These are phyloP conservation scores for Adelosebastes latens DNA, from an alignment of 2,797 vertebrate species.

Conservation along the genomic window DNA sequence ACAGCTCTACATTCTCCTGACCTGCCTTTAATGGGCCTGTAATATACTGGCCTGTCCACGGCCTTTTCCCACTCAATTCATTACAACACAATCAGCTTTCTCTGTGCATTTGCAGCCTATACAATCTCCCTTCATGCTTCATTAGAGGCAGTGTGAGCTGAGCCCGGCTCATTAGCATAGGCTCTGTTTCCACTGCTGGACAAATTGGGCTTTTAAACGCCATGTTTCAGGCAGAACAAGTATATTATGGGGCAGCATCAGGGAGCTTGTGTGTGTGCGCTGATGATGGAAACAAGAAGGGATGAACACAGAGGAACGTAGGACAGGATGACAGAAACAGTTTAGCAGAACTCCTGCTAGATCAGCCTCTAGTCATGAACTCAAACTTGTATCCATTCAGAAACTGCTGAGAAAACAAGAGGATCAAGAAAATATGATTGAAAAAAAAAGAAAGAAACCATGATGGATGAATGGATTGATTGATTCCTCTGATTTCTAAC, in stretches of 20 bases:
- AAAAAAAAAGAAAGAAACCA: not conserved
- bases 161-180: slow-evolving; percentile 89
- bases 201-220: slow-evolving; percentile 72
- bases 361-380: not conserved
- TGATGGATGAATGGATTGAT: not conserved
- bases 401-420: not conserved
- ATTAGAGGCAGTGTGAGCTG: slow-evolving; percentile 93
- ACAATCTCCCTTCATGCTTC: slow-evolving; percentile 88
- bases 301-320: not conserved
- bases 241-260: slow-evolving; percentile 23
- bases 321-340: not conserved
- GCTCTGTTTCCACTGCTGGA: slow-evolving; percentile 63
- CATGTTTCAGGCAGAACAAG: slow-evolving; percentile 57
- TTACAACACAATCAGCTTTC: slow-evolving; percentile 97
- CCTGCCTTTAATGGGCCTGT: slow-evolving; percentile 86
- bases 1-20: slow-evolving; percentile 82
- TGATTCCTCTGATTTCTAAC: not conserved
- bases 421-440: not conserved
- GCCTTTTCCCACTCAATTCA: slow-evolving; percentile 99
- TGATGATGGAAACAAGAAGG: slow-evolving; percentile 10
- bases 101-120: slow-evolving; percentile 63
- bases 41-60: slow-evolving; percentile 93
- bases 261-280: slow-evolving; percentile 8
- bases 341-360: not conserved
- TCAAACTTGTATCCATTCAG: not conserved